Evolutionary conservation across 1,140 invertebrate species (phyloP), one percentile per base, ranked within the genome.

Genomic region (Helicoverpa zea): DNA sequence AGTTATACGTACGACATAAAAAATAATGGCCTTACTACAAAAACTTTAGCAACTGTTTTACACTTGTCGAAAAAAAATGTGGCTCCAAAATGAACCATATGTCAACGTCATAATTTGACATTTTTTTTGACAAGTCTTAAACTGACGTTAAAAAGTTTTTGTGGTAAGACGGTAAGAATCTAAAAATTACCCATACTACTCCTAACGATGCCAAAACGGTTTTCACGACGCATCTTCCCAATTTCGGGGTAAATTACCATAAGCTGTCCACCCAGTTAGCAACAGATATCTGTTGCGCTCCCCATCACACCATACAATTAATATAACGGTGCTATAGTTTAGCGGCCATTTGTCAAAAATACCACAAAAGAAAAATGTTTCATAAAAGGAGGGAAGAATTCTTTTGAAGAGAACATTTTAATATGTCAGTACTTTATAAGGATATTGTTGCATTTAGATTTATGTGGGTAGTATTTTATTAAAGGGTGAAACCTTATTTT

Each of bases 251-350:
- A 66, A 73, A 49, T 43, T 29, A 16, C 18, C 14, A 18, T 52
- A 11, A 9, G 58, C 74, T 82, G 54, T 77, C 54, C 75, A 81
- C 80, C 51, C 79, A 47, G 58, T 18, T 43, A 83, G 85, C 85
- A 86, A 86, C 85, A 86, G 85, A 79, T 84, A 86, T 79, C 85
- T 86, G 85, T 86, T 86, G 85, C 85, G 78, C 80, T 80, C 81
- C 63, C 77, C 77, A 81, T 83, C 61, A 13, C 52, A 52, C 51
- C 64, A 70, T 70, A 70, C 76, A 54, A 79, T 79, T 70, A 79
- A 70, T 79, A 79, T 58, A 29, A 70, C n/a, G 51, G 9, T 16
- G 35, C 12, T 56, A 79, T 70, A 70, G 63, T 79, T 68, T 79
- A 79, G 64, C 35, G 14, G 30, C 76, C 76, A 79, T 79, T 70